Base-by-base conservation (phyloP, 2,888 invertebrate genomes). In the Spialia ferax region DNA sequence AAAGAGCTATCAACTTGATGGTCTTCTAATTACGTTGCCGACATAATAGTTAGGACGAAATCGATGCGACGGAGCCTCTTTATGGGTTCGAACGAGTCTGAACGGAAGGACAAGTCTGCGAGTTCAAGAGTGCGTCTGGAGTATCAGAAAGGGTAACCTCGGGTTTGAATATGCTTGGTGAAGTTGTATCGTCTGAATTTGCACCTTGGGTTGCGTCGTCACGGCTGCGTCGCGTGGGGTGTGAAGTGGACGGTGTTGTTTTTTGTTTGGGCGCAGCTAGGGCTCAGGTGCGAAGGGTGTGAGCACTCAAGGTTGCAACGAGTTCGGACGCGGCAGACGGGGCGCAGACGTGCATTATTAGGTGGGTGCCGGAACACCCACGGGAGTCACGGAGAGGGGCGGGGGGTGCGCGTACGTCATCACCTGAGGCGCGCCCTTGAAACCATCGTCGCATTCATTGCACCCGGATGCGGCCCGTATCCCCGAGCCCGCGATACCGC, bases 261-360 rank as follows among this genome's bases (percentile, higher is more conserved):
- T 66, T 66, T 52, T 23, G 62, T 50, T 62, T 22, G 22, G 52
- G n/a, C 23, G 65, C 52, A 52, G 59, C 22, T 26, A 59, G 65
- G 65, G 60, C 59, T 67, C 56, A 68, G 68, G 68, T 68, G 62
- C 56, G 56, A 68, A 77, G 75, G 73, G 80, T 82, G 85, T 84
- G 85, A 87, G 84, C 81, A 87, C 88, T 89, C 88, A 91, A 92
- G 90, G 89, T 87, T 93, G 92, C 92, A 91, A 83, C 88, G 91
- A 84, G 87, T 89, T 91, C 91, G 89, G 91, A 87, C 88, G 85
- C 85, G 87, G 93, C 80, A 94, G 94, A 94, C 94, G 87, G 88
- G 83, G 91, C 88, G 92, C 89, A 94, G 94, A 94, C 94, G 91
- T 94, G 94, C 94, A 94, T 93, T 93, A 94, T 94, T 93, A 94